Percentiles rank a stretch among this genome's conserved stretches.
phyloP scores from a whole-genome alignment of 2,113 vertebrate genomes.

The Columbina picui region DNA sequence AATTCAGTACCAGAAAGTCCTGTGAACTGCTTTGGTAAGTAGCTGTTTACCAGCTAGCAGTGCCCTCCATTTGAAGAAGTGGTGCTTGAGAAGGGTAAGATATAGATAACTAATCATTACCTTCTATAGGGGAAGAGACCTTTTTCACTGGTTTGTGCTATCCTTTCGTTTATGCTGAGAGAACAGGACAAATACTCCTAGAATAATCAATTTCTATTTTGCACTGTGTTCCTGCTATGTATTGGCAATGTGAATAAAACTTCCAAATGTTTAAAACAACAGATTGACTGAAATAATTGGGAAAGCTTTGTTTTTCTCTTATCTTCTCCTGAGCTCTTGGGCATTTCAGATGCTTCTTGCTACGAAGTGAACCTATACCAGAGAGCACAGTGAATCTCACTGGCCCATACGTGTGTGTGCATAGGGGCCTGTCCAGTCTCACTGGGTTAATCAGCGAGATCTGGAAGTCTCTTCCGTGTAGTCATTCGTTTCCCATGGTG shows the following conservation, averaged over 20 bases:
- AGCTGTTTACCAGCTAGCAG: background rate
- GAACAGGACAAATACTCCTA: background rate
- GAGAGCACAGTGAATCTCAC: background rate
- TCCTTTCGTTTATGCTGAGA: background rate
- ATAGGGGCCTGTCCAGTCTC: background rate
- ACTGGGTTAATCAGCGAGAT: background rate
- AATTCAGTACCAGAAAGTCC: background rate
- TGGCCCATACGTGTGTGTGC: background rate
- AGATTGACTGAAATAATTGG: background rate
- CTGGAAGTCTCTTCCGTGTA: background rate
- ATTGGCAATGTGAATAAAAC: background rate
- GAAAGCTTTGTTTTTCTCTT: background rate
- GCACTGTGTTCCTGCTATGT: background rate
- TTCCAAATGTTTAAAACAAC: background rate
- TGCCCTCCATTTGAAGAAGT: background rate
- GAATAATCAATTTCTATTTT: background rate
- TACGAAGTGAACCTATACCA: background rate
- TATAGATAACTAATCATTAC: background rate
- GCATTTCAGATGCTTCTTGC: background rate
- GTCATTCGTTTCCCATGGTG: background rate
- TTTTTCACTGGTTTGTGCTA: background rate
- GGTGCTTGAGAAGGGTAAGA: background rate
- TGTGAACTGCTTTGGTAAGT: background rate
- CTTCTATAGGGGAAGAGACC: background rate
- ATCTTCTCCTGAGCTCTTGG: background rate